phyloP scores from a whole-genome alignment of 2,888 invertebrate genomes.

The Lissocephala sabroskyi region DNA sequence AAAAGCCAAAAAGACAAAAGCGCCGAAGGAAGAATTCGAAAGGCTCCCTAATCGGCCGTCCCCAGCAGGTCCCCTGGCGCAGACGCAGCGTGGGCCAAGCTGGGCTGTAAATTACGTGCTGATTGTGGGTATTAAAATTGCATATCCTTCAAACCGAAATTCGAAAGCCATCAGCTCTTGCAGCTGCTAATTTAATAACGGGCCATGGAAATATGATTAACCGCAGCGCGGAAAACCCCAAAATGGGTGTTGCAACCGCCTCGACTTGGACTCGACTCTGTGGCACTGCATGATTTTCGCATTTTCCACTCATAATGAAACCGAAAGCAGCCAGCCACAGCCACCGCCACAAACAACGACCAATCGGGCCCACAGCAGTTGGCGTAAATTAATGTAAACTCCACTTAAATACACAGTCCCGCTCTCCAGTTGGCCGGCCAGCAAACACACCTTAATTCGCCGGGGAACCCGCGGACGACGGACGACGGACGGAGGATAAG shows the following conservation, averaged over 20 bases:
- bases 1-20: conserved; percentile 12
- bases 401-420: conserved; percentile 22
- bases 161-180: conserved; percentile 26
- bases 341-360: too few species aligned
- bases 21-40: too few species aligned
- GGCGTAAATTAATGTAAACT: conserved; percentile 57
- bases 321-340: conserved; percentile 37
- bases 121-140: conserved; percentile 6
- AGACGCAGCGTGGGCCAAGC: conserved; percentile 21
- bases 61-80: conserved; percentile 17
- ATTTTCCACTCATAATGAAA: conserved; percentile 48
- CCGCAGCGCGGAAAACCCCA: conserved; percentile 24
- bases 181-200: conserved; percentile 55
- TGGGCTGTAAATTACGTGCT: not conserved
- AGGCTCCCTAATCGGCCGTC: conserved; percentile 10
- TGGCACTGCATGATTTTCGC: conserved; percentile 46
- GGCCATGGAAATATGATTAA: conserved; percentile 51
- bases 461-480: not conserved
- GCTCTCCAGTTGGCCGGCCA: not conserved
- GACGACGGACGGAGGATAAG: too few species aligned
- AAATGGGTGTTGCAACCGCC: conserved; percentile 38
- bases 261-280: not conserved
- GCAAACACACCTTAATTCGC: conserved; percentile 20
- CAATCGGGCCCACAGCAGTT: conserved; percentile 32
- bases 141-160: conserved; percentile 26